phyloP scores from a whole-genome alignment of 2,113 vertebrate genomes.

The Patagioenas fasciata region DNA sequence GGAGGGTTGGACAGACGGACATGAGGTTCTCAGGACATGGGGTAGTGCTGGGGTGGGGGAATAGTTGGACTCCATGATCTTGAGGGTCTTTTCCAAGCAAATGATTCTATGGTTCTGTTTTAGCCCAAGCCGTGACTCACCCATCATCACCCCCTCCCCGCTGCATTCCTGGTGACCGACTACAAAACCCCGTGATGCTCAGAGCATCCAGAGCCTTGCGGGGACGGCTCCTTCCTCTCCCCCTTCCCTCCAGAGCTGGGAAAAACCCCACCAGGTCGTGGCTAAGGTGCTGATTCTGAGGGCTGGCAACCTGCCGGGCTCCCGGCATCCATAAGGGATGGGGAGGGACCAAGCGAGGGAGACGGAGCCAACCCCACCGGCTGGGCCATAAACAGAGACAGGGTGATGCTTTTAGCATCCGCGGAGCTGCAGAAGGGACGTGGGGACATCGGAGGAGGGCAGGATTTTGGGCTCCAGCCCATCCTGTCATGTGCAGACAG shows the following conservation, averaged over 20 bases:
- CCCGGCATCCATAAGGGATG: rapidly evolving
- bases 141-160: not conserved
- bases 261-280: rapidly evolving
- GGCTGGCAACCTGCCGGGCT: not conserved
- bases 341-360: not conserved
- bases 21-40: too few relatives aligned
- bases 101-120: not conserved
- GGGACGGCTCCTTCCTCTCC: not conserved
- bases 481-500: not conserved
- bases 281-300: not conserved
- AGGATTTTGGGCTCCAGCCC: not conserved
- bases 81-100: too few relatives aligned
- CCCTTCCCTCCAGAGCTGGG: not conserved
- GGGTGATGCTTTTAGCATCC: rapidly evolving
- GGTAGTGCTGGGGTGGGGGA: too few relatives aligned
- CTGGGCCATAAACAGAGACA: not conserved
- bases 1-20: too few relatives aligned
- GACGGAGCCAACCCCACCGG: not conserved
- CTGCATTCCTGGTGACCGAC: not conserved
- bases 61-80: too few relatives aligned
- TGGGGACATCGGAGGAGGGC: not conserved
- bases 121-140: not conserved
- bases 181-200: not conserved
- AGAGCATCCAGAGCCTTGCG: rapidly evolving
- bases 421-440: not conserved